Base-by-base conservation (phyloP, 1,140 invertebrate genomes). In the Mya arenaria region DNA sequence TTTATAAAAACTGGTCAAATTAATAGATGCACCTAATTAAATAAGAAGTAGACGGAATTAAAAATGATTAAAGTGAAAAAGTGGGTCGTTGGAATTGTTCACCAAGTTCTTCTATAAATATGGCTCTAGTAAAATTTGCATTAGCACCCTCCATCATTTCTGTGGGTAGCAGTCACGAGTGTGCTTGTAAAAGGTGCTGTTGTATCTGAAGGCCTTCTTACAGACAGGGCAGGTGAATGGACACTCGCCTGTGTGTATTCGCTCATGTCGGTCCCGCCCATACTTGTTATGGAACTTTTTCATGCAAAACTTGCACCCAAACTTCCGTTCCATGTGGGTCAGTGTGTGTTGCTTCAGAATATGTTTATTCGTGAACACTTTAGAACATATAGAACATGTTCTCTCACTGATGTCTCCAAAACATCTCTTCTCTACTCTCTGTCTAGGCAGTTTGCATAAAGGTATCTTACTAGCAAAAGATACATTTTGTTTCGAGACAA, bases 181-280 rank as follows among this genome's bases (percentile, higher is more conserved):
- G 39, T 84, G 83, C 41, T 84, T 80, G 10, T 63, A 66, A n/a
- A 66, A 79, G 4, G 71, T 81, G 28, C 69, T 80, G 25, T 73
- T 73, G 56, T 80, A 60, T 17, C 73, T 73, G 37, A 84, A 84
- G 10, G 68, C 68, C 34, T 79, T 84, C 41, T 79, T 79, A 73
- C 82, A 84, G n/a, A 44, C 68, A 37, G 66, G 68, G 73, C 82
- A 84, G 4, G 66, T 52, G 56, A 84, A 84, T 8, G 82, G 82
- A 58, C 65, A 71, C 44, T 84, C 82, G 19, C 82, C 82, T 30
- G 82, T 79, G 41, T 84, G 82, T 28, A 79, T 79, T 19, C 82
- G 55, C 56, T 79, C 75, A 65, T 84, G 82, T 6, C 79, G 56
- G 52, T 82, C 79, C 19, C 69, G 41, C n/a, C 79, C 71, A 23